Conservation (phyloP, 2,888 invertebrate species). For the Eumerus sabulonum region DNA sequence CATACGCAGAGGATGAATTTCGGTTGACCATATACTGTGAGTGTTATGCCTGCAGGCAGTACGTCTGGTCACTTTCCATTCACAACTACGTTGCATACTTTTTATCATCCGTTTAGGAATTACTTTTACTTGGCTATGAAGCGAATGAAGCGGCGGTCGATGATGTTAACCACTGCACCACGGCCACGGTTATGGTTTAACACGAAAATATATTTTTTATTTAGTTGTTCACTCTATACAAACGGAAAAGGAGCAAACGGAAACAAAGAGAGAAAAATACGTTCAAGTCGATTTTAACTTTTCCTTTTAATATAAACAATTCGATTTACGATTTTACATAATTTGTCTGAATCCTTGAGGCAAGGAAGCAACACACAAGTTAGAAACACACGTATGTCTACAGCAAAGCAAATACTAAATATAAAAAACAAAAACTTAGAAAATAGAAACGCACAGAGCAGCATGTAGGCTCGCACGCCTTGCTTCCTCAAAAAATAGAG, state of each 20-base stretch:
- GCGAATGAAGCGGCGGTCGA: too few relatives aligned
- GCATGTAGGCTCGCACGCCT: conserved; percentile 45
- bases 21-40: too few relatives aligned
- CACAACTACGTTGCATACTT: too few relatives aligned
- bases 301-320: conserved; percentile 48
- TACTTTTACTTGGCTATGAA: too few relatives aligned
- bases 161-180: too few relatives aligned
- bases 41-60: too few relatives aligned
- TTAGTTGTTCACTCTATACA: conserved; percentile 61
- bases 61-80: too few relatives aligned
- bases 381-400: neutral
- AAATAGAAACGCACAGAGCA: conserved; percentile 27
- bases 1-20: too few relatives aligned
- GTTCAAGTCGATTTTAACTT: conserved; percentile 32
- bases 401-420: conserved; percentile 26
- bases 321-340: conserved; percentile 46
- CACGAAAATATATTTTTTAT: conserved; percentile 63
- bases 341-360: conserved; percentile 21
- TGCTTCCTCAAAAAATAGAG: conserved; percentile 51
- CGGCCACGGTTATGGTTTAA: conserved; percentile 24
- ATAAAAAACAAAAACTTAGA: neutral
- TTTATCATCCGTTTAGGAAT: too few relatives aligned
- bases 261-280: conserved; percentile 28
- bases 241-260: conserved; percentile 41
- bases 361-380: conserved; percentile 6